Percentiles rank a stretch among this genome's conserved stretches.
Evolutionary conservation across 1,140 invertebrate genomes (phyloP).

Genomic region (Calephelis virginiensis): DNA sequence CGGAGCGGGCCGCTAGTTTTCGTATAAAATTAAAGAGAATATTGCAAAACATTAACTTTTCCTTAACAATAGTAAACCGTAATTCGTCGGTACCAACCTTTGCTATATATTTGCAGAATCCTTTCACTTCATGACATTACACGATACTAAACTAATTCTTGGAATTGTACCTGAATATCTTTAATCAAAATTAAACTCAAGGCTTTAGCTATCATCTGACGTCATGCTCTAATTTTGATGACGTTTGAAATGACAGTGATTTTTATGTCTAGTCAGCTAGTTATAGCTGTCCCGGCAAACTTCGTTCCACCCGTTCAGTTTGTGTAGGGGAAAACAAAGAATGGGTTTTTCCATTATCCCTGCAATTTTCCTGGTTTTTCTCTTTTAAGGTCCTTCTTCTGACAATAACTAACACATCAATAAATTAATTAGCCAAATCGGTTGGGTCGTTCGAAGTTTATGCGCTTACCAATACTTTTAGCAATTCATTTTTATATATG

Average conservation of each 20-base stretch:
- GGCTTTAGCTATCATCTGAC: conserved; percentile 19
- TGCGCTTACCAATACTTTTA: too few species aligned
- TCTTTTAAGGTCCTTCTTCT: too few species aligned
- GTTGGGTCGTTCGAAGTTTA: too few species aligned
- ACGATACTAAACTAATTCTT: conserved; percentile 44
- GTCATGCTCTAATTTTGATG: conserved; percentile 3
- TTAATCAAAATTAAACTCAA: conserved; percentile 28
- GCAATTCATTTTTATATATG: too few species aligned
- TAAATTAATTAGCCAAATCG: too few species aligned
- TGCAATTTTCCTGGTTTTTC: too few species aligned
- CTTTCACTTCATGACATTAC: conserved; percentile 55
- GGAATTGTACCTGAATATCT: conserved; percentile 31
- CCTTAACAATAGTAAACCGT: conserved; percentile 11
- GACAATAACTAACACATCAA: too few species aligned
- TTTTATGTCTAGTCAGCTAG: neutral
- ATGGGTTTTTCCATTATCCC: too few species aligned
- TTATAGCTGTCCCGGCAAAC: neutral
- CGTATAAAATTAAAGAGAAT: too few species aligned
- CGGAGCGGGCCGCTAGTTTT: too few species aligned
- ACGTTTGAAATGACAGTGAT: neutral
- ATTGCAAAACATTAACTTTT: conserved; percentile 1
- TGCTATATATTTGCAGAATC: conserved; percentile 32
- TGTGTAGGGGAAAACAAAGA: too few species aligned
- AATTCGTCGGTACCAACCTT: conserved; percentile 38
- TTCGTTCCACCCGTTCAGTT: too few species aligned